Percentiles rank a stretch among this genome's conserved stretches.
These are phyloP conservation scores for Acanthis flammea DNA, from an alignment of 2,797 vertebrate species.

Conservation along the genomic window DNA sequence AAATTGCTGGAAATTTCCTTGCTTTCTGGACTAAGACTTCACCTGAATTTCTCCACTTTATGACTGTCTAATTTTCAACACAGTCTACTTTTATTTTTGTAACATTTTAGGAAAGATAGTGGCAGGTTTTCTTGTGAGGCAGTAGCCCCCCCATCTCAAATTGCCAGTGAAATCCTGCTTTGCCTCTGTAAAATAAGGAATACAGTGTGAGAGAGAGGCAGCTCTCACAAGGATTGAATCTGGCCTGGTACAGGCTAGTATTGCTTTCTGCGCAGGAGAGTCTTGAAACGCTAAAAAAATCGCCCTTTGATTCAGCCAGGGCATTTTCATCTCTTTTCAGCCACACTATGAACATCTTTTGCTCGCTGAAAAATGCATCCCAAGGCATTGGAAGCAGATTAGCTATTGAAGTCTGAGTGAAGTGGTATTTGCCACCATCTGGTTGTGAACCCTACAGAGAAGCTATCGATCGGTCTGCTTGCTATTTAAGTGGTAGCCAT, in stretches of 20 bases:
- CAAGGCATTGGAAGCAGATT: not conserved
- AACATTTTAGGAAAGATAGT: not conserved
- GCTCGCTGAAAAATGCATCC: not conserved
- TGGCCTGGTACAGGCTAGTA: not conserved
- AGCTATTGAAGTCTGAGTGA: constrained; percentile 16
- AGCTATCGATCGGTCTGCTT: not conserved
- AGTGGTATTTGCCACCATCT: constrained; percentile 44
- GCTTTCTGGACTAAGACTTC: not conserved
- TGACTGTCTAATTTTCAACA: not conserved
- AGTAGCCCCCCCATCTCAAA: not conserved
- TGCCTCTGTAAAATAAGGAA: not conserved
- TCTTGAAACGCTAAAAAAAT: not conserved
- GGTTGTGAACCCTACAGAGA: constrained; percentile 13
- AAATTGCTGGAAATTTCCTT: not conserved
- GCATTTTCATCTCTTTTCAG: not conserved
- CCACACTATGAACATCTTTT: not conserved
- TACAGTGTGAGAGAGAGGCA: not conserved
- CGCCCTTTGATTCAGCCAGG: not conserved
- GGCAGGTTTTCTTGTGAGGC: not conserved
- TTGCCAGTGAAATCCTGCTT: not conserved
- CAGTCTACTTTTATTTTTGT: not conserved
- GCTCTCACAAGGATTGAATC: not conserved
- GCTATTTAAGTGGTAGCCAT: constrained; percentile 24
- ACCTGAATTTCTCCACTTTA: not conserved
- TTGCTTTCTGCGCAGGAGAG: not conserved